These are phyloP conservation scores for Gephyroberyx darwinii DNA, from an alignment of 2,797 vertebrate species.

Conservation along the genomic window DNA sequence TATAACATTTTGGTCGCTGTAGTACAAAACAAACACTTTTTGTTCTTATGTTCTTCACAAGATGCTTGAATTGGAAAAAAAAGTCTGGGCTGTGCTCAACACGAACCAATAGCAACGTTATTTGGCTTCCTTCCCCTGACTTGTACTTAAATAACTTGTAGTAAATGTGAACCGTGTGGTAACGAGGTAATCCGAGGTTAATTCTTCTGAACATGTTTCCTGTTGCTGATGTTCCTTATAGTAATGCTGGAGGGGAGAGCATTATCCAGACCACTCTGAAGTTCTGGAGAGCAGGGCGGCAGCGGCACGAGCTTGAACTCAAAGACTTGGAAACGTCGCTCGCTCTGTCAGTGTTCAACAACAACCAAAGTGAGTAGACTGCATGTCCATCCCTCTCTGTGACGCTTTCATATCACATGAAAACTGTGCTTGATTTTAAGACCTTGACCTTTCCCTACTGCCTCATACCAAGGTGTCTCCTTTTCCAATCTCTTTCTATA, in stretches of 20 bases:
- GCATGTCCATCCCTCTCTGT: no score
- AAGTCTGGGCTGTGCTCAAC: no score
- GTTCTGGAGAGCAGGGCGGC: constrained; percentile 85
- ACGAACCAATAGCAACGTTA: background rate
- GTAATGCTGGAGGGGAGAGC: constrained; percentile 90
- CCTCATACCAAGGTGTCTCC: no score
- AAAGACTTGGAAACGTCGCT: constrained; percentile 85
- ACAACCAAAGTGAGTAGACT: constrained; percentile 87
- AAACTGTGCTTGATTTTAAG: background rate
- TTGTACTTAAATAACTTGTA: background rate
- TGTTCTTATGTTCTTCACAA: no score
- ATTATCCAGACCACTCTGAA: constrained; percentile 86
- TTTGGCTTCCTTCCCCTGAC: no score
- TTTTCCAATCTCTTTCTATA: constrained; percentile 50
- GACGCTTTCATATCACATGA: background rate
- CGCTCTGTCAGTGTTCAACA: constrained; percentile 90
- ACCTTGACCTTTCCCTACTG: no score
- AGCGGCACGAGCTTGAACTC: constrained; percentile 87
- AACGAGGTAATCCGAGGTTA: background rate
- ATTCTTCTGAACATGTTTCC: background rate
- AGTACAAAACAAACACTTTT: no score
- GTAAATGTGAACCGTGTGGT: background rate
- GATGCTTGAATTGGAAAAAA: no score
- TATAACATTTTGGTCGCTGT: no score
- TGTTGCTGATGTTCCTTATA: constrained; percentile 49